These are phyloP conservation scores for Trichosurus vulpecula DNA, from an alignment of 2,797 vertebrate genomes.

Conservation along the genomic window DNA sequence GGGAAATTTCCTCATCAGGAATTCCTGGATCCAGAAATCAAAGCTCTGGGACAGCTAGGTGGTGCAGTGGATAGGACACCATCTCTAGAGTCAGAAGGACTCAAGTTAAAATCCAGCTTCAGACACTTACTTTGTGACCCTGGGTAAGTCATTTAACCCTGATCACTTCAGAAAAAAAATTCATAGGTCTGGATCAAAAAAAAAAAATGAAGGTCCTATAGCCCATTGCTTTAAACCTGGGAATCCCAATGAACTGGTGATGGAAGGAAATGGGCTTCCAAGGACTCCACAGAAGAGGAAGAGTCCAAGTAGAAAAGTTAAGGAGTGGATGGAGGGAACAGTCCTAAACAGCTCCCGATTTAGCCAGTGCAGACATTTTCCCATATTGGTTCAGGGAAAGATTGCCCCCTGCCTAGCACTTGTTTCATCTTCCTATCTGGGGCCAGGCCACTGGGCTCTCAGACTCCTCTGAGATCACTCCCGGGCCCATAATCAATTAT, in stretches of 20 bases:
- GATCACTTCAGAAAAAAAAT: not conserved
- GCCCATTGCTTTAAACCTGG: not conserved
- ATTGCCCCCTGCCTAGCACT: constrained; percentile 33
- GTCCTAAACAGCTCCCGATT: not conserved
- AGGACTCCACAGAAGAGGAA: not conserved
- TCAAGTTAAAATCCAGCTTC: not conserved
- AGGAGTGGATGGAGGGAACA: not conserved
- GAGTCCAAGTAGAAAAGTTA: not conserved
- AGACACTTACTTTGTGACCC: not conserved
- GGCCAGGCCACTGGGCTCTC: constrained; percentile 46
- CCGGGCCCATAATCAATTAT: constrained; percentile 74
- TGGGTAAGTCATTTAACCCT: not conserved
- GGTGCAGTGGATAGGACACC: not conserved
- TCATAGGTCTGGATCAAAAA: not conserved
- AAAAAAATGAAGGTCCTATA: not conserved
- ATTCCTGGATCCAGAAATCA: not conserved
- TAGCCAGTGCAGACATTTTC: constrained; percentile 10
- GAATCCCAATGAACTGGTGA: not conserved
- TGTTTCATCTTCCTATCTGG: constrained; percentile 12
- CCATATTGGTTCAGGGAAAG: constrained; percentile 4
- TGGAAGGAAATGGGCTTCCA: not conserved
- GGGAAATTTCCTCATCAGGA: not conserved
- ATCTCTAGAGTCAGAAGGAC: not conserved
- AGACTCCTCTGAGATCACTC: constrained; percentile 60
- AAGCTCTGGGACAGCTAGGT: not conserved